These are phyloP conservation scores for Bergia puertoricense DNA, from an alignment of 92 coral and sea anemone genomes.

Conservation along the genomic window DNA sequence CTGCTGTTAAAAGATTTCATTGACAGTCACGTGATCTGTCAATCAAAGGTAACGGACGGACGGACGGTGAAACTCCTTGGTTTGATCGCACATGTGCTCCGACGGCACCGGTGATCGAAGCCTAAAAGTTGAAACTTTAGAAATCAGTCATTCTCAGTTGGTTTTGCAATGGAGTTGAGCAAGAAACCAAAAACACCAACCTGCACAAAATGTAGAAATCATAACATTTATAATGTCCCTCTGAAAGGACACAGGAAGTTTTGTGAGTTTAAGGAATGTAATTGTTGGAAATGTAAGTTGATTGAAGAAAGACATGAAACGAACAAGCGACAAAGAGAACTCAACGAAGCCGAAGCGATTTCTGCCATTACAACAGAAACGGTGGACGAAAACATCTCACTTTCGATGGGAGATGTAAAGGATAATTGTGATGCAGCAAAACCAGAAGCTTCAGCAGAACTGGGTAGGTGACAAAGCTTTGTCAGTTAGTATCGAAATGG, in stretches of 20 bases:
- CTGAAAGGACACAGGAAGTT: constrained; percentile 57
- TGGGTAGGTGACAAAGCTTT: constrained; percentile 12
- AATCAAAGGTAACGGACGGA: neutral
- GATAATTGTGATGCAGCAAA: neutral
- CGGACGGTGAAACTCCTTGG: neutral
- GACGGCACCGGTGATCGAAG: neutral
- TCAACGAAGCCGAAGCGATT: constrained; percentile 22
- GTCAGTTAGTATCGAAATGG: neutral
- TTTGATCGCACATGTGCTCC: constrained; percentile 7
- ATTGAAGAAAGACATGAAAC: constrained; percentile 51
- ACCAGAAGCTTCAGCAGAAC: neutral
- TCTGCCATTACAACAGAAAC: neutral
- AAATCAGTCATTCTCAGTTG: neutral
- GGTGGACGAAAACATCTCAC: neutral
- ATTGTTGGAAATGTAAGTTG: constrained; percentile 51
- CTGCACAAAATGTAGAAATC: constrained; percentile 64
- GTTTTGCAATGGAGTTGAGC: neutral
- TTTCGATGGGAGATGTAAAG: neutral
- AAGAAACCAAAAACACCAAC: constrained; percentile 43
- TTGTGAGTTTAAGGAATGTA: constrained; percentile 49
- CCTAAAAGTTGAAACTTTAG: neutral
- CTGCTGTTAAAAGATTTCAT: neutral
- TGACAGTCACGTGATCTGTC: constrained; percentile 26
- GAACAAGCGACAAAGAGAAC: constrained; percentile 27
- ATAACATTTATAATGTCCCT: constrained; percentile 46